Conservation (phyloP, 2,113 vertebrate species). For the Sylvietta virens region DNA sequence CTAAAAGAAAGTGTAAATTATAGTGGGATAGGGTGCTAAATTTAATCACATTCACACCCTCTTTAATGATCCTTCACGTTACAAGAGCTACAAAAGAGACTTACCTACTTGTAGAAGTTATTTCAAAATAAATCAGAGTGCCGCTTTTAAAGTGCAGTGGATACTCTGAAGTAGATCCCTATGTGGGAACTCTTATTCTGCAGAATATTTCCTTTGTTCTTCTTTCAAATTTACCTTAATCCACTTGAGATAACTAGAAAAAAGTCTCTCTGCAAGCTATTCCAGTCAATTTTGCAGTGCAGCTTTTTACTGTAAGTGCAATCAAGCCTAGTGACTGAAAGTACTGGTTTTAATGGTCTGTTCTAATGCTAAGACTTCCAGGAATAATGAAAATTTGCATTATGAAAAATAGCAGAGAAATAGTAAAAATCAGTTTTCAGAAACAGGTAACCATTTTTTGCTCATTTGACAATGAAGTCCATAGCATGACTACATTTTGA, state of each 20-base stretch:
- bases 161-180: background rate
- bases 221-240: background rate
- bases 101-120: background rate
- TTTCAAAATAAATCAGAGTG: background rate
- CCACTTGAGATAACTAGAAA: conserved; percentile 26
- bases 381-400: background rate
- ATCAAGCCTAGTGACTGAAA: background rate
- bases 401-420: background rate
- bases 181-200: background rate
- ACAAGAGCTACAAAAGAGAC: background rate
- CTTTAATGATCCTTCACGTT: background rate
- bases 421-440: background rate
- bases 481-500: background rate
- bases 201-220: background rate
- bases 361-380: background rate
- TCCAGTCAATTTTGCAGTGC: background rate
- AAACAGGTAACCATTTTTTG: background rate
- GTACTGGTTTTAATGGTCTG: background rate
- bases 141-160: background rate
- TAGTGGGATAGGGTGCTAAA: background rate
- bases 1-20: background rate
- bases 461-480: background rate
- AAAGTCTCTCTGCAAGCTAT: background rate
- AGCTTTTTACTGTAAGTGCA: conserved; percentile 8
- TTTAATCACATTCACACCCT: background rate